Conservation (phyloP, 2,113 vertebrate species). For the Columbina picui region DNA sequence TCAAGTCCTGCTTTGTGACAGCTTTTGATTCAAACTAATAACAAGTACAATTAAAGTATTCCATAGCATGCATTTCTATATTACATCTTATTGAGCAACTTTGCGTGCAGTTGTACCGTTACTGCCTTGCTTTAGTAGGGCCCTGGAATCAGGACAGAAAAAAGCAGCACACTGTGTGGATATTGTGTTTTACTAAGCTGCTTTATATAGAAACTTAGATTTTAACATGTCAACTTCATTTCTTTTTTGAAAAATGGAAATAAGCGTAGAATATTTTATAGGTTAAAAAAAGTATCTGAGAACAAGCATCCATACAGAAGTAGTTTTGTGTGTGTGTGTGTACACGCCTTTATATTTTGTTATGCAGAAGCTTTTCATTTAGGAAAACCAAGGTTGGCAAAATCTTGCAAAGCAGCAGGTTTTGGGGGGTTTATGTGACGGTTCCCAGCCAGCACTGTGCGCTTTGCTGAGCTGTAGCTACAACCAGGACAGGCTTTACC, state of each 20-base stretch:
- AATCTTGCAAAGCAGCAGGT: neutral
- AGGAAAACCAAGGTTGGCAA: neutral
- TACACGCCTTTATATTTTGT: neutral
- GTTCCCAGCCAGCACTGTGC: neutral
- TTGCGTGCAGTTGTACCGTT: neutral
- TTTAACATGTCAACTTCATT: constrained; percentile 55
- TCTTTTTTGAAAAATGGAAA: constrained; percentile 51
- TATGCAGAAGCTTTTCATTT: constrained; percentile 30
- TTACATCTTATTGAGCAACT: constrained; percentile 27
- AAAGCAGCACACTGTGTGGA: constrained; percentile 28
- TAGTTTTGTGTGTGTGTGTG: neutral
- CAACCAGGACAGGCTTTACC: neutral
- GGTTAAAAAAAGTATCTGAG: constrained; percentile 56
- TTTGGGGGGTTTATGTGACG: neutral
- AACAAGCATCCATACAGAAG: constrained; percentile 9
- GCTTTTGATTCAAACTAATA: constrained; percentile 11
- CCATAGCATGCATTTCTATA: neutral
- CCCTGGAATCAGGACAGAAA: neutral
- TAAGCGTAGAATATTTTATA: constrained; percentile 41
- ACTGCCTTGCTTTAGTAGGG: constrained; percentile 10
- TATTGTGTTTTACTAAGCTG: constrained; percentile 61
- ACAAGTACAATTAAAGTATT: neutral
- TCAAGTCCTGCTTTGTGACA: neutral
- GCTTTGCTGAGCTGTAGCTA: neutral
- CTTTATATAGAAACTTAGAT: constrained; percentile 51